Base-by-base conservation (phyloP, 2,888 invertebrate genomes). In the Sphinx pinastri region DNA sequence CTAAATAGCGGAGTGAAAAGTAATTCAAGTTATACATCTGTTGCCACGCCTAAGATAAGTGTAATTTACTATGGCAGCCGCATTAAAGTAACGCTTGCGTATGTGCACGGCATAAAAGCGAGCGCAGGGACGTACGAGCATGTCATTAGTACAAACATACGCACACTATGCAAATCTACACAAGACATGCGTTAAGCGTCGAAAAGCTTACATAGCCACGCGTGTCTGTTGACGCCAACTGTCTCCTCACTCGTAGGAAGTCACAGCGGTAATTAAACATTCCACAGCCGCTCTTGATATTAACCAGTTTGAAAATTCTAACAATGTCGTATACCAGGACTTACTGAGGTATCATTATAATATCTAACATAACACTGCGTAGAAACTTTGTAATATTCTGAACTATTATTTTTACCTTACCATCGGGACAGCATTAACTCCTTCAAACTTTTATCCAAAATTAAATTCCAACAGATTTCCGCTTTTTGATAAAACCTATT, bases 181-280 rank as follows among this genome's bases (percentile, higher is more conserved):
- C 54, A 19, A 68, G 68, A 63, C 63, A 57, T 67, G 67, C 54
- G 67, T 55, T 68, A 68, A 68, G 73, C 72, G 76, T 75, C 76
- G 75, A 71, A 76, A 75, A 77, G 77, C 78, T 76, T 57, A 54
- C 76, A 70, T 45, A 60, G 47, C 47, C 60, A 63, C 47, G 63
- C 38, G 69, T 54, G 60, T 59, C 73, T 72, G 78, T 76, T 76
- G 74, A 81, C 80, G 78, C 79, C 73, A 75, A 71, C 79, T 81
- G 81, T 81, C 81, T 80, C 77, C 70, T 63, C 77, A 72, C 78
- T 76, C 81, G 76, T 75, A 81, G 85, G 83, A 86, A 87, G 88
- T 88, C 88, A 86, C 83, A 84, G 83, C 86, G 84, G 87, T 92
- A 89, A 92, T 91, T 89, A 91, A 88, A 91, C 90, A 91, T 91